Evolutionary conservation across 2,888 invertebrate species (phyloP), one percentile per base, ranked within the genome.

Genomic region (Hoplodrina blanda): DNA sequence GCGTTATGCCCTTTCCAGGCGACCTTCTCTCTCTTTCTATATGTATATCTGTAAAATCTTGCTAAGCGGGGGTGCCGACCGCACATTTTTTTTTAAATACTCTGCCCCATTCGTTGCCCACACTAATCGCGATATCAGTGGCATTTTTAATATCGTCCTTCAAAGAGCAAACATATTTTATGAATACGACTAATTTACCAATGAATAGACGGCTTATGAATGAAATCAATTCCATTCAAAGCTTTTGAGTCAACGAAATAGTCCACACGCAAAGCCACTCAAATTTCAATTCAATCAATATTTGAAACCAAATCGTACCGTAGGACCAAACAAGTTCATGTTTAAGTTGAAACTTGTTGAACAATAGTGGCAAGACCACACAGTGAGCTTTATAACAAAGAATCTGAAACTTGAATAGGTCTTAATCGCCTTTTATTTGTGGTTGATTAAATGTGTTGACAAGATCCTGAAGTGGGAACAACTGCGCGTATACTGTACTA

Each of bases 361-460:
- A 89, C 88, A 88, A 87, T 89, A 71, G 81, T 73, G 53, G 69
- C 65, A 71, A 69, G 88, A 84, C 88, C 88, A 87, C 85, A 88
- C 88, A 86, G 73, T 66, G 67, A 64, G 81, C 67, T 75, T 80
- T 80, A 69, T 82, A 78, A 65, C 72, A 85, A 81, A 62, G 66
- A 80, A 76, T 69, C 60, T 66, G 67, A 82, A 65, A 75, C 74
- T 70, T 81, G 84, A 84, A 83, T 81, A 62, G 69, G 63, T 65
- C 78, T 81, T 69, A 77, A 82, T 80, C 62, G 67, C 52, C 62
- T 80, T 80, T 76, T 74, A 83, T 84, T 83, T 77, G 74, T 75
- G 62, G 69, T 60, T 6, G 44, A 65, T 53, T 76, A 73, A 76
- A 81, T 78, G 59, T 83, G 84, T 66, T 80, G 81, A 78, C 74